These are phyloP conservation scores for Neodiprion fabricii DNA, from an alignment of 1,140 invertebrate species.

Conservation along the genomic window DNA sequence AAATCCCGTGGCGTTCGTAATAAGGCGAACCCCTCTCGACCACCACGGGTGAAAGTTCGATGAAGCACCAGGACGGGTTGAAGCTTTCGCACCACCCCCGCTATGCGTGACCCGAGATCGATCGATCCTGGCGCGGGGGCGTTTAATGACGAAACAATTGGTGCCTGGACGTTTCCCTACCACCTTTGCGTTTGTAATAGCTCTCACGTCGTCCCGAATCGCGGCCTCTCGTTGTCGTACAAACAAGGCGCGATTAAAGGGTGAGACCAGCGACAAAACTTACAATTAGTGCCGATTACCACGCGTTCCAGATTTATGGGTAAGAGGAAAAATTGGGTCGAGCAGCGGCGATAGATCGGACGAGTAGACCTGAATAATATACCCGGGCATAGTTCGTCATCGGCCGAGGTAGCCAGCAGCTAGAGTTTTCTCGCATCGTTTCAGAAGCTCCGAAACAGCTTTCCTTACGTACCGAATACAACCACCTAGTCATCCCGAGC, in stretches of 20 bases:
- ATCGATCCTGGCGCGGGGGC: neutral
- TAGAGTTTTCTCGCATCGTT: no score
- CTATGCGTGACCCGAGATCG: neutral
- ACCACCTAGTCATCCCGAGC: neutral
- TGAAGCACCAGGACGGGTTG: neutral
- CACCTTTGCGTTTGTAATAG: neutral
- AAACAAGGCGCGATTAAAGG: neutral
- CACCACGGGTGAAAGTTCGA: neutral
- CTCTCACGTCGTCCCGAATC: neutral
- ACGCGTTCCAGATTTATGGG: conserved; percentile 12
- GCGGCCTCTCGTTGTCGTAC: neutral
- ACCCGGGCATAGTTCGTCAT: neutral
- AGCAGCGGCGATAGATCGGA: no score
- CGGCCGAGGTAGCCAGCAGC: no score
- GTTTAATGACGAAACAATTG: conserved; percentile 5
- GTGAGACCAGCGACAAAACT: no score
- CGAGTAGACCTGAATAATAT: no score
- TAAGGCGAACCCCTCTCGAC: neutral
- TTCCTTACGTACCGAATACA: neutral
- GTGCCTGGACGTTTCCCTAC: neutral
- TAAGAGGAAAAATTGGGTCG: no score
- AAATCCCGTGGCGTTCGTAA: neutral
- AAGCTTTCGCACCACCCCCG: neutral
- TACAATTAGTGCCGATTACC: conserved; percentile 14
- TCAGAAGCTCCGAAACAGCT: no score